phyloP scores from a whole-genome alignment of 1,140 invertebrate genomes.

The Bombus superbus region DNA sequence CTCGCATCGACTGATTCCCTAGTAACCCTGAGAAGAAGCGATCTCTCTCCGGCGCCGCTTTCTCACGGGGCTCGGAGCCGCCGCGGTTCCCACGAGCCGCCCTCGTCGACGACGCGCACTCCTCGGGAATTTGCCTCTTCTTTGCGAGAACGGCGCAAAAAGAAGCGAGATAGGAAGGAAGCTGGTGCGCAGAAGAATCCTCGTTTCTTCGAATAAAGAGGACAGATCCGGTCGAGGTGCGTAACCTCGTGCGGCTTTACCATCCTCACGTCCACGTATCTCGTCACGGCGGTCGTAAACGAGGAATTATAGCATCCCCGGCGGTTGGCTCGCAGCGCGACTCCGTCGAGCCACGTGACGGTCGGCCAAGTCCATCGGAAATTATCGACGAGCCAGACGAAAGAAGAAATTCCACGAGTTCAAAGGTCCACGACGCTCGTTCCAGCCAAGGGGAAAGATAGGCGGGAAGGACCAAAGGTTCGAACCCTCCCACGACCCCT shows the following conservation, averaged over 20 bases:
- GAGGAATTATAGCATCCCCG: slow-evolving; percentile 18
- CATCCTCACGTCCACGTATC: no score
- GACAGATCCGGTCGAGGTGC: neutral
- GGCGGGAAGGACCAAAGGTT: slow-evolving; percentile 56
- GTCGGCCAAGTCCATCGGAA: slow-evolving; percentile 31
- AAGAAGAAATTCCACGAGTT: slow-evolving; percentile 66
- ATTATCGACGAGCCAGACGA: slow-evolving; percentile 56
- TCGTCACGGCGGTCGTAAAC: neutral
- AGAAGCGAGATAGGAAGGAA: slow-evolving; percentile 20
- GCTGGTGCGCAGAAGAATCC: neutral
- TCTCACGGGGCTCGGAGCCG: slow-evolving; percentile 71
- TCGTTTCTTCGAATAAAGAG: neutral
- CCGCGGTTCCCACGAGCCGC: slow-evolving; percentile 63
- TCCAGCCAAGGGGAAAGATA: slow-evolving; percentile 49
- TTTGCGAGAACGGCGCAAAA: slow-evolving; percentile 30
- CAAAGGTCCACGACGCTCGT: slow-evolving; percentile 65
- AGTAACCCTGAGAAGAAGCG: slow-evolving; percentile 78
- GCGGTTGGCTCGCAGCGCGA: neutral
- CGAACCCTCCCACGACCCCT: slow-evolving; percentile 75
- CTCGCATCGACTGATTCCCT: slow-evolving; percentile 78
- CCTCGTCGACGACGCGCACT: slow-evolving; percentile 4
- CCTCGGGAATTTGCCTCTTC: slow-evolving; percentile 40
- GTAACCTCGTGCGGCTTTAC: neutral
- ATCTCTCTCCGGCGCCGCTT: slow-evolving; percentile 73
- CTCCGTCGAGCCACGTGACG: neutral